A percentile compares a stretch with the other conserved stretches of the same genome.
phyloP scores from a whole-genome alignment of 2,797 vertebrate species.

The Xiphorhynchus erythropygius region DNA sequence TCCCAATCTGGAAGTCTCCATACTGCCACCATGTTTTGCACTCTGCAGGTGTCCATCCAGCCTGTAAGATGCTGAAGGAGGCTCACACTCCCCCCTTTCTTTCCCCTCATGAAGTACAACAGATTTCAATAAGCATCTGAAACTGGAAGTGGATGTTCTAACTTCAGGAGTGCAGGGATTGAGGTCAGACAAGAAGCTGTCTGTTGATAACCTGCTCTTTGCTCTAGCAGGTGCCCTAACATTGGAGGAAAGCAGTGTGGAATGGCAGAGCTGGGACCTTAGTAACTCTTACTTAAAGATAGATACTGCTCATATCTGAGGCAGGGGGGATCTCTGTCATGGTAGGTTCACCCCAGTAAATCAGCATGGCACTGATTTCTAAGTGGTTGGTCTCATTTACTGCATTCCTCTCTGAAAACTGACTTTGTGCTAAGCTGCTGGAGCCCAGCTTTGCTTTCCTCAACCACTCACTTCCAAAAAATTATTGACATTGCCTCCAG shows the following conservation, averaged over 20 bases:
- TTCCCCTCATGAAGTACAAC: neutral
- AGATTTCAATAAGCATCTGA: neutral
- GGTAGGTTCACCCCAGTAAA: neutral
- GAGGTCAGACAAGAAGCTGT: neutral
- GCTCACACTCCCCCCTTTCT: neutral
- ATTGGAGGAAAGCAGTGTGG: fast-evolving
- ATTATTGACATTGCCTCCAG: conserved; percentile 35
- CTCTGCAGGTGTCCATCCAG: neutral
- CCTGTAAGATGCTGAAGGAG: neutral
- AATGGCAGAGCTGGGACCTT: neutral
- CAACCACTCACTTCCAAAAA: neutral
- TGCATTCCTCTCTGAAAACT: conserved; percentile 27
- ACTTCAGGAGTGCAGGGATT: neutral
- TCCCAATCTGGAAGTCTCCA: neutral
- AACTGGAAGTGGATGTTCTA: neutral
- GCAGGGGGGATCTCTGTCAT: neutral
- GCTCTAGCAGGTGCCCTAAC: neutral
- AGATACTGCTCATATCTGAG: neutral
- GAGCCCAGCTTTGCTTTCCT: neutral
- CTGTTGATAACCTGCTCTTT: neutral
- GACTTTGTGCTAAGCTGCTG: conserved; percentile 43
- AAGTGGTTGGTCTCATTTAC: conserved; percentile 29
- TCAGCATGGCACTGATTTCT: neutral
- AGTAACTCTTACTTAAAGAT: neutral
- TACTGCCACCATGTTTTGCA: neutral